These are phyloP conservation scores for Ochropleura leucogaster DNA, from an alignment of 2,888 invertebrate genomes.

Conservation along the genomic window DNA sequence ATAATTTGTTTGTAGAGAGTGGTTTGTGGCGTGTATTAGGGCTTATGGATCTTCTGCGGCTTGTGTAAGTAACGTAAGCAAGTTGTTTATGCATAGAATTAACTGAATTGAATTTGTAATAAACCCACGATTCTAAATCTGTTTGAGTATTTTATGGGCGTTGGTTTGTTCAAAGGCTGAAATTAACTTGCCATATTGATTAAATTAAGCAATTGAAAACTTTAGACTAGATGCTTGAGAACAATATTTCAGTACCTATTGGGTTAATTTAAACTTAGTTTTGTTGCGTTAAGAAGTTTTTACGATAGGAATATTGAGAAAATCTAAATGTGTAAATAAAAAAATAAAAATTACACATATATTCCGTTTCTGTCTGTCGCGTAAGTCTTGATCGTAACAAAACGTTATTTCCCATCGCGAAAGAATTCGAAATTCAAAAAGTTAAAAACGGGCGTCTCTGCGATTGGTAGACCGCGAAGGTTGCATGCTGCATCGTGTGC, in stretches of 20 bases:
- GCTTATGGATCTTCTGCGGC: conserved; percentile 37
- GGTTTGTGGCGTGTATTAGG: conserved; percentile 59
- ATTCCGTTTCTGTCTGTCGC: not conserved
- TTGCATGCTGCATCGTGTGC: conserved; percentile 79
- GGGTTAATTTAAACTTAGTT: not conserved
- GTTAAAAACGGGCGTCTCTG: conserved; percentile 64
- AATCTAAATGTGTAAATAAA: not conserved
- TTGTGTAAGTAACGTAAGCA: conserved; percentile 15
- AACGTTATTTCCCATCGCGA: conserved; percentile 34
- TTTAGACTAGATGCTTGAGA: not conserved
- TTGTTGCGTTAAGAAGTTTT: not conserved
- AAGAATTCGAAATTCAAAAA: conserved; percentile 63
- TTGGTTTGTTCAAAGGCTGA: conserved; percentile 16
- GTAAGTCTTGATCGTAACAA: conserved; percentile 20
- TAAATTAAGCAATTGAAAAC: conserved; percentile 17
- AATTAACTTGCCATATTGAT: conserved; percentile 23
- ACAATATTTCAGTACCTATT: not conserved
- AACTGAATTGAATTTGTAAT: conserved; percentile 35
- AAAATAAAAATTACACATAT: not conserved
- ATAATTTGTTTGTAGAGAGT: conserved; percentile 71
- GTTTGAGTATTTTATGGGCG: conserved; percentile 20
- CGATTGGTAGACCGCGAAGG: conserved; percentile 70
- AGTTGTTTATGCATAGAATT: conserved; percentile 19
- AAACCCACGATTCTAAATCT: conserved; percentile 26
- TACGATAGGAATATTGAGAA: not conserved